These are phyloP conservation scores for Lipotes vexillifer DNA, from an alignment of 2,113 vertebrate genomes.

Conservation along the genomic window DNA sequence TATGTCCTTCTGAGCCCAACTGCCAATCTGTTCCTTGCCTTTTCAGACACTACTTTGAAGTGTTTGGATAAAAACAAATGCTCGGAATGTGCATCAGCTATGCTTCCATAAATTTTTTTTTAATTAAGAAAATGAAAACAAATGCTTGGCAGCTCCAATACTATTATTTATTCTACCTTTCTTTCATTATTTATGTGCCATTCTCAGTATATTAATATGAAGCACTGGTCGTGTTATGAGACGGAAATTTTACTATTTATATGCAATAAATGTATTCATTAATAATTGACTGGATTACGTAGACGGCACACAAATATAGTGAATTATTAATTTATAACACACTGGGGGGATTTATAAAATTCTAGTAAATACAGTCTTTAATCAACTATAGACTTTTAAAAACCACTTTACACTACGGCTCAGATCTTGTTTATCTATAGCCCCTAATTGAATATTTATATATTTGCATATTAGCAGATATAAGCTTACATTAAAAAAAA, in stretches of 20 bases:
- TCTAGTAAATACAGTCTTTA: conserved; percentile 24
- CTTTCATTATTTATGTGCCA: neutral
- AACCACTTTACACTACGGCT: neutral
- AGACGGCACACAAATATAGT: neutral
- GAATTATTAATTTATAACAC: conserved; percentile 51
- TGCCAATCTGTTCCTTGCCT: fast-evolving
- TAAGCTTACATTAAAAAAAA: neutral
- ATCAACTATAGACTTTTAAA: neutral
- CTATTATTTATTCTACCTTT: neutral
- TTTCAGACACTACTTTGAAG: fast-evolving
- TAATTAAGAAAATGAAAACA: neutral
- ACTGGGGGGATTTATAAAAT: conserved; percentile 29
- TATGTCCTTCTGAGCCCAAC: fast-evolving
- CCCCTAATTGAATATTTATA: neutral
- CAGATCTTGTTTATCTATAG: neutral
- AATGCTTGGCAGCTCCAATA: neutral
- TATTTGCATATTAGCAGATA: neutral
- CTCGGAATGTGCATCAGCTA: neutral
- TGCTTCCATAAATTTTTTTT: neutral
- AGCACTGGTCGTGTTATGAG: fast-evolving
- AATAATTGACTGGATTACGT: conserved; percentile 38
- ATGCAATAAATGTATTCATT: conserved; percentile 17
- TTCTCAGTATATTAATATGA: neutral
- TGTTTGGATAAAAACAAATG: fast-evolving
- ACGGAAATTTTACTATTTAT: conserved; percentile 32